Base-by-base conservation (phyloP, 1,140 invertebrate species). In the Musca vetustissima region DNA sequence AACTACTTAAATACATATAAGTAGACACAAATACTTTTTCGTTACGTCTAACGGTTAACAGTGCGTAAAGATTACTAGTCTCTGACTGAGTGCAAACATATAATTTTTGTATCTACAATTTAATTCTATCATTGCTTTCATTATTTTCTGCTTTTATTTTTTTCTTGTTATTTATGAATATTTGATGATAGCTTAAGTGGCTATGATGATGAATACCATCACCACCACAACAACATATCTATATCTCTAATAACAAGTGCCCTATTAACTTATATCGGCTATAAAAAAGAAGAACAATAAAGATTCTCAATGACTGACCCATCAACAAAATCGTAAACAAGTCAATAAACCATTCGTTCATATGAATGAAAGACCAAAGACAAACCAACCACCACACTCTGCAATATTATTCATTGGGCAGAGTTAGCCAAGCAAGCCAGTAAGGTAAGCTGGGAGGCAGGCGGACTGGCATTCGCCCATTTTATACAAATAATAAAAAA, bases 191-290 rank as follows among this genome's bases (percentile, higher is more conserved):
- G 21, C 11, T 9, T 13, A 43, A 43, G 7, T 43, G 11, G 11
- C 36, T 13, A 43, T 43, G 7, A 43, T 13, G 36, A 43, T 43
- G 36, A 4, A 8, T 8, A 28, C 28, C 3, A n/a, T n/a, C 28
- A 28, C 28, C 28, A 8, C 19, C 50, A 21, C 21, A 22, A 4
- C n/a, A 7, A 53, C 50, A 53, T 53, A 25, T 25, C 8, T 55
- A 24, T 25, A 24, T 53, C 50, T 24, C 7, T 6, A 24, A 22
- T 11, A 24, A 55, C 53, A 55, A 21, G 22, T 55, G 53, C 53
- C 53, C 53, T 55, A 55, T 24, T 55, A 55, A 55, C 53, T 55
- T 55, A 55, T 55, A 55, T 55, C 22, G 53, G 21, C 24, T 55
- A 15, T n/a, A n/a, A n/a, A n/a, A n/a, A n/a, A 55, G 4, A 25